Base-by-base conservation (phyloP, 2,888 invertebrate genomes). In the Cerastis rubricosa region DNA sequence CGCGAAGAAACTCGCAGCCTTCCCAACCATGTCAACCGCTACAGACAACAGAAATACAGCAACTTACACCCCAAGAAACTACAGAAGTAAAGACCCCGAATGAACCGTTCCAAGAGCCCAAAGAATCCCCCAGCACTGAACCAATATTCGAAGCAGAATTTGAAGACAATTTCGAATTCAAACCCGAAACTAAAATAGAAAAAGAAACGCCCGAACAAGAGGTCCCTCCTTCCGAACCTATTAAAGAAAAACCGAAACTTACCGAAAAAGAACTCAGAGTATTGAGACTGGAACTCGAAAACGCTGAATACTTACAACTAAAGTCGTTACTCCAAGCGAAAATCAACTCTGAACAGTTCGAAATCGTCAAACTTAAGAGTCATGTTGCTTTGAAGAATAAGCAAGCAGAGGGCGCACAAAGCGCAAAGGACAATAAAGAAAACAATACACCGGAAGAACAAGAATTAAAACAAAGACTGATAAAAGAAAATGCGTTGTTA, bases 341-440 rank as follows among this genome's bases (percentile, higher is more conserved):
- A 90, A 98, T 98, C 73, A 97, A 97, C 89, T 97, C 97, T 0
- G 98, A 98, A 93, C 97, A 97, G 87, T 97, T 97, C 61, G 98
- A 98, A 95, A 97, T 98, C 22, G 97, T 97, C 43, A 97, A 97
- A 83, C 94, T 98, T 25, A 97, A 97, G 79, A 97, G 97, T 88
- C 95, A 97, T 80, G 95, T 97, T 29, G 94, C 97, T 9, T 91
- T 97, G 76, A 97, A 97, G 78, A 96, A 94, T 84, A 97, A 97
- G 80, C 96, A 96, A 77, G 96, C 96, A 85, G 92, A 92, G 0
- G 91, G 89, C 64, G 75, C 87, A 1, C 91, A 90, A 11, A 89
- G 74, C 57, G 89, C 87, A 61, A 96, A 95, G 81, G 95, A 96
- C n/a, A 91, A 86, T 49, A 95, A 94, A 86, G 95, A 96, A 57